Evolutionary conservation across 1,140 invertebrate genomes (phyloP).

Genomic region (Drosophila persimilis): DNA sequence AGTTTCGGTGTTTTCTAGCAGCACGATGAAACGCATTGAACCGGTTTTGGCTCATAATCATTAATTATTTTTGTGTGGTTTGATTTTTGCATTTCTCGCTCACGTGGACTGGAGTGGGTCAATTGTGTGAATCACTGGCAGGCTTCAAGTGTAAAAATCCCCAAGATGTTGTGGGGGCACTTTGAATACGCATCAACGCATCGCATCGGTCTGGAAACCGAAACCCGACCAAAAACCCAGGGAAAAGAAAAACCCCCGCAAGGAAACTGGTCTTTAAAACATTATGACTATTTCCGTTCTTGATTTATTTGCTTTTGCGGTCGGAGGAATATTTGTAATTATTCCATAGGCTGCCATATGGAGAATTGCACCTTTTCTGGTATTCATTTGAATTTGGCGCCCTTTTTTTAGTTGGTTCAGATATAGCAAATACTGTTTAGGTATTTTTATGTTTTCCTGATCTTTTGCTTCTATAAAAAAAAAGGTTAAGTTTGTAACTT

Average conservation of each 20-base stretch:
- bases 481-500: too few relatives aligned
- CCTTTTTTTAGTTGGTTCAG: too few relatives aligned
- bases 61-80: slow-evolving; percentile 28
- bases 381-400: too few relatives aligned
- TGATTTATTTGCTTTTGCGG: slow-evolving; percentile 28
- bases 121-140: slow-evolving; percentile 30
- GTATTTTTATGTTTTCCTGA: too few relatives aligned
- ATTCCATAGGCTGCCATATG: background rate
- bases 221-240: too few relatives aligned
- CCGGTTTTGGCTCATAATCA: slow-evolving; percentile 47
- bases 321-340: slow-evolving; percentile 9
- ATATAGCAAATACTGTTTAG: too few relatives aligned
- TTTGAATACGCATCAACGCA: slow-evolving; percentile 35
- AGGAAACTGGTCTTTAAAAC: slow-evolving; percentile 29
- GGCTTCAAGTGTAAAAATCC: slow-evolving; percentile 29
- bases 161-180: slow-evolving; percentile 11
- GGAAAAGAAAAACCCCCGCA: slow-evolving; percentile 46
- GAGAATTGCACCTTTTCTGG: too few relatives aligned
- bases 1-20: slow-evolving; percentile 16
- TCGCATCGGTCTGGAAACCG: background rate
- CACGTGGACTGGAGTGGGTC: slow-evolving; percentile 35
- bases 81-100: slow-evolving; percentile 26
- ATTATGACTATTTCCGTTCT: slow-evolving; percentile 49
- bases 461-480: too few relatives aligned
- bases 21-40: slow-evolving; percentile 32